A percentile compares a stretch with the other conserved stretches of the same genome.
These are phyloP conservation scores for Labeo calbasu DNA, from an alignment of 2,797 vertebrate species.

Conservation along the genomic window DNA sequence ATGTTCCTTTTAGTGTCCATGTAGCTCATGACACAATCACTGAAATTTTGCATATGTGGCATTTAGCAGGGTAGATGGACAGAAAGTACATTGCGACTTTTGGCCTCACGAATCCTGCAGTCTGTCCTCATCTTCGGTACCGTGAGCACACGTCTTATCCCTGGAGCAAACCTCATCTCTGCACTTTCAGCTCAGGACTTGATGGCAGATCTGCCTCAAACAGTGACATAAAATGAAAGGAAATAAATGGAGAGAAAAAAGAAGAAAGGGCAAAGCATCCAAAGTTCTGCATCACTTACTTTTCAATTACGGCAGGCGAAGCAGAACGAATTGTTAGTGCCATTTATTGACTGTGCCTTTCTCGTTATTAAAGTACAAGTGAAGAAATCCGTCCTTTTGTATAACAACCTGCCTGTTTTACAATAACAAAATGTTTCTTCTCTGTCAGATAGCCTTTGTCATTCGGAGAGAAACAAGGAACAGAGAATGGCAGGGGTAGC, in stretches of 20 bases:
- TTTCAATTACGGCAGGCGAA: conserved; percentile 90
- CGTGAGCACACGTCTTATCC: not conserved
- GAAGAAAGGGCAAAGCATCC: conserved; percentile 70
- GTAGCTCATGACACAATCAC: conserved; percentile 10
- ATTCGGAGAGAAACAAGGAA: conserved; percentile 69
- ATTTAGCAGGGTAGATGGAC: conserved; percentile 8
- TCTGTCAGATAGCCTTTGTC: conserved; percentile 76
- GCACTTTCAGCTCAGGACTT: conserved; percentile 68
- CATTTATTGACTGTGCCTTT: conserved; percentile 90
- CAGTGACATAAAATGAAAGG: conserved; percentile 77
- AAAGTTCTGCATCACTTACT: conserved; percentile 88
- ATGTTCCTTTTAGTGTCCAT: not conserved
- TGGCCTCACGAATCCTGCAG: not conserved
- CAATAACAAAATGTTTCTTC: conserved; percentile 83
- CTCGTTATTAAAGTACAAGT: conserved; percentile 85
- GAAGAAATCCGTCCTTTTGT: conserved; percentile 87
- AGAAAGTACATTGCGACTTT: not conserved
- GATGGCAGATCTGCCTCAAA: conserved; percentile 77
- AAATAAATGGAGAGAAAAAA: conserved; percentile 57
- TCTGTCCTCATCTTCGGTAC: not conserved
- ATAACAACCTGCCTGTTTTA: conserved; percentile 86
- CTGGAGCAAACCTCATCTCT: conserved; percentile 65
- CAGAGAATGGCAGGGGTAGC: conserved; percentile 62
- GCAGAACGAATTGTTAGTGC: conserved; percentile 90
- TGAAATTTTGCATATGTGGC: conserved; percentile 12